phyloP scores from a whole-genome alignment of 2,888 invertebrate genomes.

The Periphyllus acericola region DNA sequence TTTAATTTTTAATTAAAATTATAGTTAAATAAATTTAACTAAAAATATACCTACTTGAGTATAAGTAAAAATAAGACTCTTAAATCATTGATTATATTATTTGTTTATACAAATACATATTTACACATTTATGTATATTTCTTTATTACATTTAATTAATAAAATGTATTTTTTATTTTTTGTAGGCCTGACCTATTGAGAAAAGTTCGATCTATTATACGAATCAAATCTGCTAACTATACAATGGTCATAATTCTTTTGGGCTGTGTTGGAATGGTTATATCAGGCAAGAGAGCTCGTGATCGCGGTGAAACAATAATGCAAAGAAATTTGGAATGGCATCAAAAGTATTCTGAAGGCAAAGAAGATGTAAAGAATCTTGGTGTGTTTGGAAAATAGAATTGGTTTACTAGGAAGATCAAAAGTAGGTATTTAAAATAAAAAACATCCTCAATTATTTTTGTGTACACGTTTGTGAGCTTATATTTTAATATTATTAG shows the following conservation, averaged over 20 bases:
- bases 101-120: neutral
- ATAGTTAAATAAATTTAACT: neutral
- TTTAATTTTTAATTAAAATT: no score
- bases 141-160: neutral
- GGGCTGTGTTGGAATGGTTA: slow-evolving; percentile 31
- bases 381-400: slow-evolving; percentile 54
- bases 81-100: neutral
- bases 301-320: slow-evolving; percentile 44
- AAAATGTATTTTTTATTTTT: slow-evolving; percentile 11
- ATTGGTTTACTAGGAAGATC: neutral
- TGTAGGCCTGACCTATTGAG: slow-evolving; percentile 33
- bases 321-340: slow-evolving; percentile 57
- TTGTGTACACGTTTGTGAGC: neutral
- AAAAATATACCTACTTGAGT: neutral
- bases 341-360: slow-evolving; percentile 44
- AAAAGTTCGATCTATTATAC: slow-evolving; percentile 48
- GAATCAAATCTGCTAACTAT: slow-evolving; percentile 49
- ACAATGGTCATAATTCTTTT: slow-evolving; percentile 39
- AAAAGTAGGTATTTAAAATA: neutral
- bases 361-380: slow-evolving; percentile 32
- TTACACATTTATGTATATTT: neutral
- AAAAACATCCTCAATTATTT: neutral
- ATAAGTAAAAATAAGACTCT: neutral
- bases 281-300: slow-evolving; percentile 34
- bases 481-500: neutral